phyloP scores from a whole-genome alignment of 2,113 vertebrate species.

The Spea multiplicata region DNA sequence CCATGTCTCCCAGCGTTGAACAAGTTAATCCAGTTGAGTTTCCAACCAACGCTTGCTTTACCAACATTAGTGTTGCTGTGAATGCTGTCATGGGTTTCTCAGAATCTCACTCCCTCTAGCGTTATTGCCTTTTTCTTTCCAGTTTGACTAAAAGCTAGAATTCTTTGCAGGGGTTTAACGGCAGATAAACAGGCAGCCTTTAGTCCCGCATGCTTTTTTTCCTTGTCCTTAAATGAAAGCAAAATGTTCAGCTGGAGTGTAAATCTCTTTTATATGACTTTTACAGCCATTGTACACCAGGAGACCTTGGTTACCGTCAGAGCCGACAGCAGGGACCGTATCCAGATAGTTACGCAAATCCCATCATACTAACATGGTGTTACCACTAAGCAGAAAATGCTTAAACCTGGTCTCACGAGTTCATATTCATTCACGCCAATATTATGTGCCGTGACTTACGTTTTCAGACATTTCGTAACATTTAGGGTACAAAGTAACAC shows the following conservation, averaged over 20 bases:
- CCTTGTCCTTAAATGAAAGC: neutral
- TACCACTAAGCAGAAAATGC: too few species aligned
- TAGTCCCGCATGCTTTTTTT: neutral
- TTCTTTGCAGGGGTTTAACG: neutral
- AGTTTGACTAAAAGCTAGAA: neutral
- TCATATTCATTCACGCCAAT: too few species aligned
- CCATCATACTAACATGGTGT: too few species aligned
- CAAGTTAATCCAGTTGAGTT: too few species aligned
- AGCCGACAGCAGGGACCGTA: neutral
- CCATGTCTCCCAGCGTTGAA: too few species aligned
- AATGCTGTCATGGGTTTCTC: too few species aligned
- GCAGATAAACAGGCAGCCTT: neutral
- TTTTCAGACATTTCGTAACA: too few species aligned
- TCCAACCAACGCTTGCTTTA: too few species aligned
- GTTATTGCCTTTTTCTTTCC: neutral
- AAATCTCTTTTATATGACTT: constrained; percentile 11
- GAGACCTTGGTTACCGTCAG: neutral
- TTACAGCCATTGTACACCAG: neutral
- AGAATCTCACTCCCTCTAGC: neutral
- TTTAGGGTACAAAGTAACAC: too few species aligned
- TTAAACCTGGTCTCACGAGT: too few species aligned
- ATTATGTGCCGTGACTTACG: too few species aligned
- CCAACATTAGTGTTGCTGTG: too few species aligned
- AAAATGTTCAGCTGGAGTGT: neutral
- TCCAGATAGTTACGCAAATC: neutral